These are phyloP conservation scores for Rhinopomastus cyanomelas DNA, from an alignment of 2,113 vertebrate species.

Conservation along the genomic window DNA sequence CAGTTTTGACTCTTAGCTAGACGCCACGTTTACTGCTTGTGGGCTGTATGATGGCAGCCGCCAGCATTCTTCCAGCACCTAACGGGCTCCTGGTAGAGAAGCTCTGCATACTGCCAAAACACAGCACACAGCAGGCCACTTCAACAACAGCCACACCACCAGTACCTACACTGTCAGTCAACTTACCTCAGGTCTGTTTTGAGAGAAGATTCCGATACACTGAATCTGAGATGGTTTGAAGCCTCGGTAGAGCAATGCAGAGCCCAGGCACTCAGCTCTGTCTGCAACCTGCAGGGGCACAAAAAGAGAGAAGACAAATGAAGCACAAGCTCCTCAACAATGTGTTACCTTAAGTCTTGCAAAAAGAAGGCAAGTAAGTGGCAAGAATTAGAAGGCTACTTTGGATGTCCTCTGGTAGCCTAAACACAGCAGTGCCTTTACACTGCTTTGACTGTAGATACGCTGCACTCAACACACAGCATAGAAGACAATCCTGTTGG, in stretches of 20 bases:
- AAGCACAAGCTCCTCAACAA: background rate
- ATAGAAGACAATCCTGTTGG: background rate
- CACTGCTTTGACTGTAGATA: background rate
- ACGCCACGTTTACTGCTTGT: background rate
- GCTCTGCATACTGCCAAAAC: background rate
- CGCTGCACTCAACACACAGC: background rate
- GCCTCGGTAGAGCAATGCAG: conserved; percentile 87
- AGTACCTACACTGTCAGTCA: background rate
- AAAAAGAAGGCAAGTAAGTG: background rate
- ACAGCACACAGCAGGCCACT: background rate
- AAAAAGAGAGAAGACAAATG: background rate
- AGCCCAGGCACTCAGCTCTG: conserved; percentile 83
- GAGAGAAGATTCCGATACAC: conserved; percentile 89
- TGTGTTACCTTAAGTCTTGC: background rate
- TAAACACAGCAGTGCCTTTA: background rate
- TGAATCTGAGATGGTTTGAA: conserved; percentile 80
- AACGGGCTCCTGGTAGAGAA: background rate
- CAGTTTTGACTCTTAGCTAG: background rate
- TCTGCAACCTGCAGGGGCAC: conserved; percentile 75
- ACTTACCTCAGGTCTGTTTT: conserved; percentile 95
- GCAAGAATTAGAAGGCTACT: background rate
- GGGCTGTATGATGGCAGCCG: background rate
- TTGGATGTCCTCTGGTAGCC: background rate
- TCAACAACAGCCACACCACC: background rate
- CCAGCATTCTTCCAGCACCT: background rate